phyloP scores from a whole-genome alignment of 2,888 invertebrate species.

The Lottia scabra region DNA sequence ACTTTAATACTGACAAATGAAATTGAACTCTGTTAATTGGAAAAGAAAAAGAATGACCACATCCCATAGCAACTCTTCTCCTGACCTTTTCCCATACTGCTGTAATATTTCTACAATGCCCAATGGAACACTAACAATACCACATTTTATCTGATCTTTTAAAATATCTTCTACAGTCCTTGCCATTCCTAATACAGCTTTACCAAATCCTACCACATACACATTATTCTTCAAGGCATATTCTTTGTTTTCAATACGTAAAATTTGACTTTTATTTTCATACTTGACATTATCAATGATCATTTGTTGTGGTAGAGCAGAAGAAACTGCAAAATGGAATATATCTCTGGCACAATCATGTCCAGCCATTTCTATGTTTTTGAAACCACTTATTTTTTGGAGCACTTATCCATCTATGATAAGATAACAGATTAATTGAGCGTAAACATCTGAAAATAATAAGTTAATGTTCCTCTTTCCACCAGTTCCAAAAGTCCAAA shows the following conservation, averaged over 20 bases:
- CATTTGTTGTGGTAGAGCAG: conserved; percentile 60
- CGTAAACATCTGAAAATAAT: too few species aligned
- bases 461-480: too few species aligned
- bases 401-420: too few species aligned
- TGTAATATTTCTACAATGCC: conserved; percentile 69
- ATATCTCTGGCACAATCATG: conserved; percentile 32
- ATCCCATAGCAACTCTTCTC: too few species aligned
- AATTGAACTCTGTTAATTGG: too few species aligned
- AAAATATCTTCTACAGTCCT: conserved; percentile 79
- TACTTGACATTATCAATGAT: conserved; percentile 41
- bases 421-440: too few species aligned
- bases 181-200: conserved; percentile 92
- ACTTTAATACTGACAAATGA: too few species aligned
- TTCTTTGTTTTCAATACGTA: conserved; percentile 38
- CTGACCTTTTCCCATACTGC: conserved; percentile 19
- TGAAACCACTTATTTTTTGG: too few species aligned
- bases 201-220: conserved; percentile 81
- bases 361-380: too few species aligned
- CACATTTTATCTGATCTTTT: conserved; percentile 74
- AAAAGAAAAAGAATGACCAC: too few species aligned
- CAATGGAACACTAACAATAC: conserved; percentile 83
- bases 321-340: conserved; percentile 48
- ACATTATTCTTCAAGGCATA: conserved; percentile 62
- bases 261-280: neutral
- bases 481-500: too few species aligned